Conservation (phyloP, 2,113 vertebrate species). For the Phrynocephalus versicolor region DNA sequence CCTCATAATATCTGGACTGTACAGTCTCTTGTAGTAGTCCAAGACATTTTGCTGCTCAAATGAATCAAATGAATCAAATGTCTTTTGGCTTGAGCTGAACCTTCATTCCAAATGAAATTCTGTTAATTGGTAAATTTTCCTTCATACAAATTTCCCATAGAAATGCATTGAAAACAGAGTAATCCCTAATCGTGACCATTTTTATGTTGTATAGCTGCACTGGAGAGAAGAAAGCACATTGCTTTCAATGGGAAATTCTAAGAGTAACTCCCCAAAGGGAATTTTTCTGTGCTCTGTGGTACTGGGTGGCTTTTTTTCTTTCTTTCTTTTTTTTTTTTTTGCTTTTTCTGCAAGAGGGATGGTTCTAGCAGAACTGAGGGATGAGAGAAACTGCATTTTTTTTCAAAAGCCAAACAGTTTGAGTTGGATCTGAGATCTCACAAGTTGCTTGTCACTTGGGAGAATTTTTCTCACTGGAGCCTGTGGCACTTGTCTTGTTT, state of each 20-base stretch:
- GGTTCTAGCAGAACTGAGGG: slow-evolving; percentile 33
- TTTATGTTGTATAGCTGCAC: background rate
- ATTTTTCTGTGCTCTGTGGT: too few species aligned
- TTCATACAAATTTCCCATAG: too few species aligned
- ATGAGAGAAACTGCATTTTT: slow-evolving; percentile 24
- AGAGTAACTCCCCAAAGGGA: too few species aligned
- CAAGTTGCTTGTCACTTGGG: slow-evolving; percentile 40
- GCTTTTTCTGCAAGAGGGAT: slow-evolving; percentile 15
- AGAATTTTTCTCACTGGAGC: slow-evolving; percentile 72
- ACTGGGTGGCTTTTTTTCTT: background rate
- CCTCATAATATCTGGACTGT: background rate
- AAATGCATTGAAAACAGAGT: too few species aligned
- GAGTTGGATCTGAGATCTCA: slow-evolving; percentile 45
- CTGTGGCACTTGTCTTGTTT: slow-evolving; percentile 61
- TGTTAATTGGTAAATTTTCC: too few species aligned
- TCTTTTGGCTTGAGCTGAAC: too few species aligned
- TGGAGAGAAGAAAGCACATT: background rate
- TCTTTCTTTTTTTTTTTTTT: background rate
- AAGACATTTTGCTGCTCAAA: background rate
- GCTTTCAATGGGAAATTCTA: background rate
- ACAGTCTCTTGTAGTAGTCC: background rate
- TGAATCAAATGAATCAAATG: background rate
- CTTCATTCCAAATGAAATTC: too few species aligned
- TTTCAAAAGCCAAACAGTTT: slow-evolving; percentile 48
- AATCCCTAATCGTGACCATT: too few species aligned